Evolutionary conservation across 2,888 invertebrate species (phyloP), one percentile per base, ranked within the genome.

Genomic region (Xestia xanthographa): DNA sequence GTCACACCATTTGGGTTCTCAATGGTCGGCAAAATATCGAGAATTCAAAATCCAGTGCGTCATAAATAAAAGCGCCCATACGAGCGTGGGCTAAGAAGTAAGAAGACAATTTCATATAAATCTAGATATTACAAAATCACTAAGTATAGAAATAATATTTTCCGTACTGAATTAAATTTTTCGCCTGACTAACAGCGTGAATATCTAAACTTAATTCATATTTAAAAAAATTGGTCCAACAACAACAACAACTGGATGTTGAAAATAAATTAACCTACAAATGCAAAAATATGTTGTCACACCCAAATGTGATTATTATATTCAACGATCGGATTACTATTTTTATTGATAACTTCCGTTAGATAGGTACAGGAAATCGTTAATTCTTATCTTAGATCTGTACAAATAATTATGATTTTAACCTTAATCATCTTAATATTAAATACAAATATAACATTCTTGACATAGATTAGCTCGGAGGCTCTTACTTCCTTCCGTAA

Each of bases 331-430:
- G 43, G 29, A 69, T 34, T 69, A 73, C 20, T n/a, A n/a, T 41
- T 63, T 66, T 62, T 58, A 82, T 79, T 74, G 26, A 69, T 69
- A 17, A 17, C 50, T 62, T 81, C 82, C 82, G 65, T 50, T 53
- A 12, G 0, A n/a, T 12, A 53, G 1, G 41, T 11, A 41, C 41
- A 73, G 85, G 83, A 83, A 85, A 53, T 72, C 66, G 48, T 84
- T 72, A n/a, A 8, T n/a, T 50, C 29, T 80, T 81, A 84, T 81
- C 76, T 67, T 58, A 66, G 43, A 83, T 76, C 53, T 75, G 41
- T 72, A 72, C 53, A 83, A 68, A 58, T 75, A 41, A 66, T 85
- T 74, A 68, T 60, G 50, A 6, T 38, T 53, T 41, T 74, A 60
- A 65, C 50, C 66, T 63, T 56, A 67, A 65, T 63, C 34, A 50